phyloP scores from a whole-genome alignment of 2,113 vertebrate genomes.

The Leptocoma aspasia region DNA sequence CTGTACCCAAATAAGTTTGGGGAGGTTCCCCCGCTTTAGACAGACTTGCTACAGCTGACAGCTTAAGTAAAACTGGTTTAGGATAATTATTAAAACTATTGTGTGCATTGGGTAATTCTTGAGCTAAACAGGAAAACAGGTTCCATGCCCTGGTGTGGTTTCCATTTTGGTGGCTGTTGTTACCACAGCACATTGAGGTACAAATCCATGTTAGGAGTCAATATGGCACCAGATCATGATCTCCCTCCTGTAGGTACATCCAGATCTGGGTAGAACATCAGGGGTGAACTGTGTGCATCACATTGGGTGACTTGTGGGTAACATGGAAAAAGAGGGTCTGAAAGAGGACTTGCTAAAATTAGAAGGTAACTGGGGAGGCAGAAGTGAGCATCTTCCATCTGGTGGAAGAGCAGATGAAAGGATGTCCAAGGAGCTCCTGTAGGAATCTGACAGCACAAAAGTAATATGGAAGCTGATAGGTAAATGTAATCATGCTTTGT shows the following conservation, averaged over 20 bases:
- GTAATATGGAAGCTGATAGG: background rate
- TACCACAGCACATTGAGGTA: background rate
- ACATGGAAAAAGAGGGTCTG: accelerated
- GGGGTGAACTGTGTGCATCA: background rate
- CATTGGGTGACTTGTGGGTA: background rate
- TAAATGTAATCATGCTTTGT: background rate
- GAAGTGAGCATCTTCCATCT: background rate
- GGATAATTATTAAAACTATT: background rate
- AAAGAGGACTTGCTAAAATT: background rate
- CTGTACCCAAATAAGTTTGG: background rate
- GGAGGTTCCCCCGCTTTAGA: background rate
- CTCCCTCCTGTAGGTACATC: background rate
- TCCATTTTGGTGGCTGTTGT: background rate
- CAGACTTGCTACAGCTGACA: background rate
- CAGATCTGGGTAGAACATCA: background rate
- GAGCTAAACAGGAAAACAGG: background rate
- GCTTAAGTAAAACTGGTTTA: background rate
- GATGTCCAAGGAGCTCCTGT: background rate
- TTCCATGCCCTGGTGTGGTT: background rate
- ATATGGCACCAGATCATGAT: background rate
- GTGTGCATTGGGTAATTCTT: background rate
- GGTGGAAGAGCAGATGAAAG: background rate
- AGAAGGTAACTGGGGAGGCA: background rate
- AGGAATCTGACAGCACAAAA: background rate
- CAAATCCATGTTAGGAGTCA: background rate